These are phyloP conservation scores for Peromyscus californicus DNA, from an alignment of 2,113 vertebrate genomes.

Conservation along the genomic window DNA sequence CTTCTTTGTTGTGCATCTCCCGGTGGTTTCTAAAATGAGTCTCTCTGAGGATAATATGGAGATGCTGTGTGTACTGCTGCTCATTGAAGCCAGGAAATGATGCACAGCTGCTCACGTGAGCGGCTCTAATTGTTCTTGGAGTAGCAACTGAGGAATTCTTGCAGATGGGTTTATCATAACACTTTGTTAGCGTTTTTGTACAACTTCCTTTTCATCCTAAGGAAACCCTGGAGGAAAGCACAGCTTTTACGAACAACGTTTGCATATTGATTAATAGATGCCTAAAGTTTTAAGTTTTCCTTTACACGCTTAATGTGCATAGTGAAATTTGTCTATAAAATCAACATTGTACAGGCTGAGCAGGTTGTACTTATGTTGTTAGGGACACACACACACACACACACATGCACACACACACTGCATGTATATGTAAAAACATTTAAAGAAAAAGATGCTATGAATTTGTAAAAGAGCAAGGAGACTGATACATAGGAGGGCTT, in stretches of 20 bases:
- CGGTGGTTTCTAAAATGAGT: conserved; percentile 71
- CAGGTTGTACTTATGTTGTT: not conserved
- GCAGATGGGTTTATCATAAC: conserved; percentile 81
- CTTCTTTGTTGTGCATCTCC: conserved; percentile 65
- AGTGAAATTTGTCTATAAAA: conserved; percentile 29
- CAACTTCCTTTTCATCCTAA: conserved; percentile 82
- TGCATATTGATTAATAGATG: conserved; percentile 82
- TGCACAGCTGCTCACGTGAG: conserved; percentile 72
- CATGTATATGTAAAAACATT: not conserved
- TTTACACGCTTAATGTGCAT: conserved; percentile 4
- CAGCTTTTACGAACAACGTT: conserved; percentile 61
- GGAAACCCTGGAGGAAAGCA: conserved; percentile 83
- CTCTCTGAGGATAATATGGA: conserved; percentile 38
- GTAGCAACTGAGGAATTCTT: conserved; percentile 78
- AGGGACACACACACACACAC: not conserved
- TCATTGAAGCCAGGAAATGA: conserved; percentile 69
- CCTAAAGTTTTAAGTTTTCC: conserved; percentile 62
- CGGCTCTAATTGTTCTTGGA: conserved; percentile 78
- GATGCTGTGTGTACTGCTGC: conserved; percentile 49
- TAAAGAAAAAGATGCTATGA: not conserved
- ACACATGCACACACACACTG: not conserved
- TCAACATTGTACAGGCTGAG: not conserved
- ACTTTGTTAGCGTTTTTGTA: conserved; percentile 78
- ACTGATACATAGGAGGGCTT: not conserved
- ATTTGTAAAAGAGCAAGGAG: not conserved